These are phyloP conservation scores for Leptinotarsa tumamoca DNA, from an alignment of 2,888 invertebrate species.

Conservation along the genomic window DNA sequence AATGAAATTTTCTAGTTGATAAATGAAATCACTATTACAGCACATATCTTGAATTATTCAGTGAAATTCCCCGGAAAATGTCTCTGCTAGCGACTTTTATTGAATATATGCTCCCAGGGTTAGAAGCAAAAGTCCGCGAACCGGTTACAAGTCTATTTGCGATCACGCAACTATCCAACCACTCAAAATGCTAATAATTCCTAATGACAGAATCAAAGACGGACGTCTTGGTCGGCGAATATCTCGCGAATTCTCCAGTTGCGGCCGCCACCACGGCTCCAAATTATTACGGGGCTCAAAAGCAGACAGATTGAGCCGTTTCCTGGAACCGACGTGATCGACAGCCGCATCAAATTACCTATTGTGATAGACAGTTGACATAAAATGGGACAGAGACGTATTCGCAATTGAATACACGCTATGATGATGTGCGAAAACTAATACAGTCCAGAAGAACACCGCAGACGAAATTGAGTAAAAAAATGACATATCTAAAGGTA, in stretches of 20 bases:
- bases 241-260: slow-evolving; percentile 55
- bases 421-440: neutral
- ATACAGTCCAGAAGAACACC: no score
- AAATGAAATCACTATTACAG: no score
- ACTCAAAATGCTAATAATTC: slow-evolving; percentile 42
- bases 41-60: no score
- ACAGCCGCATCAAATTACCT: slow-evolving; percentile 62
- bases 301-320: slow-evolving; percentile 57
- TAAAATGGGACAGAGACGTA: slow-evolving; percentile 43
- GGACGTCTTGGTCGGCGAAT: slow-evolving; percentile 54
- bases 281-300: slow-evolving; percentile 51
- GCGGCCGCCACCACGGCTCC: slow-evolving; percentile 51
- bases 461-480: no score
- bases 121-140: slow-evolving; percentile 5
- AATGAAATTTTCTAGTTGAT: no score
- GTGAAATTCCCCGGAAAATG: no score
- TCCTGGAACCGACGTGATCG: slow-evolving; percentile 63
- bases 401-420: neutral
- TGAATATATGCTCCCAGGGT: neutral
- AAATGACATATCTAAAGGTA: no score
- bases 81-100: neutral
- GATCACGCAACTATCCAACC: slow-evolving; percentile 20
- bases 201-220: slow-evolving; percentile 47
- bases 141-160: slow-evolving; percentile 40
- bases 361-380: slow-evolving; percentile 60